These are phyloP conservation scores for Acanthisitta chloris DNA, from an alignment of 2,113 vertebrate species.

Conservation along the genomic window DNA sequence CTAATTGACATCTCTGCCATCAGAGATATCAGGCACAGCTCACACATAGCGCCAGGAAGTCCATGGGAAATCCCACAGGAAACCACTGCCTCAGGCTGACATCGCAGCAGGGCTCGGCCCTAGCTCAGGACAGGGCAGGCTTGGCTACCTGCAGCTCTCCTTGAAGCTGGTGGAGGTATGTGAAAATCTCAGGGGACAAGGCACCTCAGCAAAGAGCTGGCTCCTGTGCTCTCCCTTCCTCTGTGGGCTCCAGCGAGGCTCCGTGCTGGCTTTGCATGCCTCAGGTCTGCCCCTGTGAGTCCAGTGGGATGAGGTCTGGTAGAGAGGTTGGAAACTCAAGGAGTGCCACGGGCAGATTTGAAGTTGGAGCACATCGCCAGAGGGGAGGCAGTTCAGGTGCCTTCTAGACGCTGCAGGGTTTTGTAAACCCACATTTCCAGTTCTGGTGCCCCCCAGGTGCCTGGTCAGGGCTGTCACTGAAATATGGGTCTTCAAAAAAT, in stretches of 20 bases:
- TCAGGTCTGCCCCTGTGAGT: not conserved
- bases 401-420: not conserved
- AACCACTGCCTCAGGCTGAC: fast-evolving
- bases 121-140: not conserved
- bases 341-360: fast-evolving
- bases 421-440: not conserved
- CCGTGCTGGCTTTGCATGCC: not conserved
- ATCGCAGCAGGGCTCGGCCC: not conserved
- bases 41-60: not conserved
- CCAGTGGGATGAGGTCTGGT: not conserved
- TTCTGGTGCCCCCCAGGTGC: not conserved
- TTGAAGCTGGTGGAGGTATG: not conserved
- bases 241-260: not conserved
- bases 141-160: not conserved
- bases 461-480: not conserved
- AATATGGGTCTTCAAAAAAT: not conserved
- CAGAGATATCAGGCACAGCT: not conserved
- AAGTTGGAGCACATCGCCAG: fast-evolving
- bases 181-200: not conserved
- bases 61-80: not conserved
- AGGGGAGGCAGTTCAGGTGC: not conserved
- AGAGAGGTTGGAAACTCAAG: not conserved
- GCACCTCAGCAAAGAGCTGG: not conserved
- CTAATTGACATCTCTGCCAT: not conserved
- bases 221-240: not conserved